Base-by-base conservation (phyloP, 2,888 invertebrate species). In the Coenonympha arcania region DNA sequence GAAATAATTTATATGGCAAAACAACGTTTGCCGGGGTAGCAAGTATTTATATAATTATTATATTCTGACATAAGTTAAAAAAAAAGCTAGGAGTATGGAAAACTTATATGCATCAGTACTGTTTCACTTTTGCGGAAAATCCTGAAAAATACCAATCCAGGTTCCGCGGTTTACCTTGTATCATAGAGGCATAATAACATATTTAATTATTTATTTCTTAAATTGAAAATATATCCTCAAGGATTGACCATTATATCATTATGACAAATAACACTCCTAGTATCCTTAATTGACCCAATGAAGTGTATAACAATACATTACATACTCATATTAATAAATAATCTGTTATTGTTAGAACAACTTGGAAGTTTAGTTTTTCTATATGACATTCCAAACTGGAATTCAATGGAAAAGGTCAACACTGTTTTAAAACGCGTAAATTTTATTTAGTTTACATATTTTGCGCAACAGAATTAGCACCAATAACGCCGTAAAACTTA, bases 401-500 rank as follows among this genome's bases (percentile, higher is more conserved):
- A n/a, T n/a, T n/a, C n/a, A n/a, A n/a, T n/a, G n/a, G n/a, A n/a
- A n/a, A n/a, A n/a, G n/a, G n/a, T n/a, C n/a, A n/a, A n/a, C n/a
- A n/a, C n/a, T n/a, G n/a, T n/a, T n/a, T n/a, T n/a, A n/a, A n/a
- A n/a, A n/a, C n/a, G n/a, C n/a, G n/a, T n/a, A n/a, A n/a, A n/a
- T n/a, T n/a, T n/a, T n/a, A n/a, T n/a, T n/a, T n/a, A n/a, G n/a
- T n/a, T n/a, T n/a, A n/a, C n/a, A 26, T 3, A 26, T 2, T 8
- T 3, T 6, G 6, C 24, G 3, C 8, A 6, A 4, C 9, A 9
- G 8, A 9, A 28, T 2, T 13, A 30, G 11, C 13, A n/a, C 5
- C 3, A 30, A 18, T 34, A 18, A n/a, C n/a, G 2, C 18, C n/a
- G 13, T 26, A 8, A 24, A 26, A 56, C 50, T 61, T 68, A 87